These are phyloP conservation scores for Notarius quadriscutis DNA, from an alignment of 2,113 vertebrate genomes.

Conservation along the genomic window DNA sequence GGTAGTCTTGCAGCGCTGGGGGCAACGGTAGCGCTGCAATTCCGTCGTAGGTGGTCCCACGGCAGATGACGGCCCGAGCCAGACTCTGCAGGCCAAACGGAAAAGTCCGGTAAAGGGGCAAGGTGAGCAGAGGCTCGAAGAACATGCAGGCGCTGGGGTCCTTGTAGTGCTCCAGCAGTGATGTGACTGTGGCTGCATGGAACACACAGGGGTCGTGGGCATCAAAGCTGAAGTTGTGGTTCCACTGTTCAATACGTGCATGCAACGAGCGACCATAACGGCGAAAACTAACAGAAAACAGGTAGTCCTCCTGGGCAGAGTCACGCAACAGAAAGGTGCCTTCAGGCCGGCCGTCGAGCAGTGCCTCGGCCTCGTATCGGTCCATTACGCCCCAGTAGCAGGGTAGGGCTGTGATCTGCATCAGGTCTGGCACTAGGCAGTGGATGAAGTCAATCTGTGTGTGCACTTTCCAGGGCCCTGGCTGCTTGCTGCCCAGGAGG, in stretches of 20 bases:
- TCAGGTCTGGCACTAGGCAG: slow-evolving; percentile 93
- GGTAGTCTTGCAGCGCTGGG: slow-evolving; percentile 93
- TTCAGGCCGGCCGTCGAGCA: slow-evolving; percentile 93
- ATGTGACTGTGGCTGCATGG: slow-evolving; percentile 96
- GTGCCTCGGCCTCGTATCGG: slow-evolving; percentile 93
- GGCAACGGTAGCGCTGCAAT: slow-evolving; percentile 92
- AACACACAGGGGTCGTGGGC: slow-evolving; percentile 97
- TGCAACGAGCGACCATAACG: slow-evolving; percentile 96
- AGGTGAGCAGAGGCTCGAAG: slow-evolving; percentile 95
- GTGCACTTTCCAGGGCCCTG: slow-evolving; percentile 95
- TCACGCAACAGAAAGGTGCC: slow-evolving; percentile 98
- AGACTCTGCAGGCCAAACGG: slow-evolving; percentile 96
- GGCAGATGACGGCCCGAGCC: slow-evolving; percentile 93
- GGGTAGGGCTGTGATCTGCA: slow-evolving; percentile 91
- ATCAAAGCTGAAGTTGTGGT: slow-evolving; percentile 99
- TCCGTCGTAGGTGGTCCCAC: slow-evolving; percentile 92
- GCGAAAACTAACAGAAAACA: slow-evolving; percentile 99
- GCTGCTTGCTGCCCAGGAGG: slow-evolving; percentile 77
- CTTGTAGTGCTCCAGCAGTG: slow-evolving; percentile 97
- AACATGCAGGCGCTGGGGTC: slow-evolving; percentile 99
- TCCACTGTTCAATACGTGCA: slow-evolving; percentile 98
- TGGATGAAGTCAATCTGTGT: slow-evolving; percentile 99
- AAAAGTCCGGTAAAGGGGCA: slow-evolving; percentile 94
- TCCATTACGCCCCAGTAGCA: slow-evolving; percentile 99
- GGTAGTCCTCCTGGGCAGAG: slow-evolving; percentile 98